Evolutionary conservation across 1,140 invertebrate species (phyloP).

Genomic region (Drosophila mauritiana): DNA sequence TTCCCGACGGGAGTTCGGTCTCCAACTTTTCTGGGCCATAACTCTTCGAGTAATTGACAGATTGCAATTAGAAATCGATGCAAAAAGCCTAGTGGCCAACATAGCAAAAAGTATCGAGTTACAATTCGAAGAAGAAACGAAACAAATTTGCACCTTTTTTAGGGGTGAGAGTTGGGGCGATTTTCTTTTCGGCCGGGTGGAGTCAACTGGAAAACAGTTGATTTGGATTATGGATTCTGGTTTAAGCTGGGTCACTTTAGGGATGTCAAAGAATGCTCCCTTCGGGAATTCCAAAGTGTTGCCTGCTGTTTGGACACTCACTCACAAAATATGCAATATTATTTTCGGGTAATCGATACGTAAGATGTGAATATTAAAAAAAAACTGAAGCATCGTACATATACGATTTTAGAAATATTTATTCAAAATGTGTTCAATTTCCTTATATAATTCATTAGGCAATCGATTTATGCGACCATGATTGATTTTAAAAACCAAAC

Average conservation of each 20-base stretch:
- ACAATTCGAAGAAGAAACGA: conserved; percentile 3
- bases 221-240: conserved; percentile 23
- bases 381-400: neutral
- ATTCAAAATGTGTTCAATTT: too few relatives aligned
- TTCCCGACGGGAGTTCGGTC: conserved; percentile 43
- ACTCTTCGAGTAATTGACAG: conserved; percentile 73
- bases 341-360: conserved; percentile 3
- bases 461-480: neutral
- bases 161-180: neutral
- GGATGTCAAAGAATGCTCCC: conserved; percentile 7
- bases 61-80: conserved; percentile 79
- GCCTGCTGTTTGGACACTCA: neutral
- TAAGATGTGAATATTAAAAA: neutral
- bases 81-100: conserved; percentile 49
- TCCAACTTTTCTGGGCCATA: conserved; percentile 48
- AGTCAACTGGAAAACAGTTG: conserved; percentile 6
- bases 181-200: neutral
- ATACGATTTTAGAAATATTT: neutral
- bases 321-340: neutral
- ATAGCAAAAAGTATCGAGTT: conserved; percentile 67
- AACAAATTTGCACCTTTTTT: conserved; percentile 23
- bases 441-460: neutral
- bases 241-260: conserved; percentile 17
- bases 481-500: neutral
- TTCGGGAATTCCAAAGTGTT: neutral